Base-by-base conservation (phyloP, 2,797 vertebrate genomes). In the Lagocephalus sceleratus region DNA sequence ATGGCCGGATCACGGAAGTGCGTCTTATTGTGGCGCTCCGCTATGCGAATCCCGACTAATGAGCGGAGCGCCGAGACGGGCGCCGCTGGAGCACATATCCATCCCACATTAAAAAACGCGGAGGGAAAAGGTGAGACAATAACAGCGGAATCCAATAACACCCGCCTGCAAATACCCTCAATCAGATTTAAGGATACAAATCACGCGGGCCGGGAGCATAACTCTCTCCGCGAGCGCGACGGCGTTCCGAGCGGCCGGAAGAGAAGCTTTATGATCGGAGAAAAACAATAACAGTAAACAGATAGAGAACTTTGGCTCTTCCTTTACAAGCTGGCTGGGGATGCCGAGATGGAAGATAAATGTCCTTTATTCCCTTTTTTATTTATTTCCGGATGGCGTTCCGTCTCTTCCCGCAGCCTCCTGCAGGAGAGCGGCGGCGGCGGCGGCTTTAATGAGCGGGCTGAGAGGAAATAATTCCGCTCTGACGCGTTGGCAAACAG, bases 141-240 rank as follows among this genome's bases (percentile, higher is more conserved):
- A 87, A 87, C 64, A 62, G 48, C 21, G 43, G 68, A 87, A 89
- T 87, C 85, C 83, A 90, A 90, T 90, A 90, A 90, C 83, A 81
- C 75, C 75, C 74, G 17, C 17, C 78, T 59, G 75, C 78, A 87
- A 85, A 84, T 80, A 77, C 78, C 75, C 76, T 82, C 86, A 88
- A 88, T 88, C 83, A 84, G 77, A 89, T 88, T 85, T 84, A 75
- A 73, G 85, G 79, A 87, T 83, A 82, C 76, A 76, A 79, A 84
- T 85, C 79, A 76, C 66, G 76, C 46, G 50, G 65, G 72, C 73
- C 44, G 52, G 21, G 73, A 66, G 73, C 77, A 77, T 79, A 86
- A 80, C 80, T 82, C 79, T 82, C 79, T 76, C 56, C 59, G 12
- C 54, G 69, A 72, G 73, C 78, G 66, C 68, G 68, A 16, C 50